Evolutionary conservation across 2,113 vertebrate species (phyloP).

Genomic region (Atherinomorus stipes): DNA sequence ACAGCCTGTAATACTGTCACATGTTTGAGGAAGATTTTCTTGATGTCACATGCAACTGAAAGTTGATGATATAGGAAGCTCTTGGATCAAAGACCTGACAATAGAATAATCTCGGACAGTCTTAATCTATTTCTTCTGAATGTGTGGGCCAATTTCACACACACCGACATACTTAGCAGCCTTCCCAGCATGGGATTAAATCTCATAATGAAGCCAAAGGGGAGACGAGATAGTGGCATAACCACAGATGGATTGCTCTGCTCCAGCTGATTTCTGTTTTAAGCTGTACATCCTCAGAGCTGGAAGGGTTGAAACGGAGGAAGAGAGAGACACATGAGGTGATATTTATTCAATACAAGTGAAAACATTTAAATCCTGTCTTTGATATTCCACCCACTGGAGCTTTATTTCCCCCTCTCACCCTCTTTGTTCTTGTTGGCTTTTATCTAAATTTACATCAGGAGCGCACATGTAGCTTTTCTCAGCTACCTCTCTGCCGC

Average conservation of each 20-base stretch:
- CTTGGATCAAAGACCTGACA: conserved; percentile 66
- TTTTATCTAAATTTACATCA: conserved; percentile 16
- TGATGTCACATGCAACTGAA: conserved; percentile 35
- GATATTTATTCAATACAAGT: conserved; percentile 35
- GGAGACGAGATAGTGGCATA: conserved; percentile 33
- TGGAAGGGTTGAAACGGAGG: conserved; percentile 14
- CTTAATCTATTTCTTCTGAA: conserved; percentile 73
- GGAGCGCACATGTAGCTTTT: background rate
- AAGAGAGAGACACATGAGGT: conserved; percentile 31
- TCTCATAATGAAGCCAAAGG: conserved; percentile 65
- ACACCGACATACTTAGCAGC: conserved; percentile 39
- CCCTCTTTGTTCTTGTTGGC: background rate
- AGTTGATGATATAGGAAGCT: conserved; percentile 55
- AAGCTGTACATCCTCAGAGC: conserved; percentile 23
- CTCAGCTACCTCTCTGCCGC: background rate
- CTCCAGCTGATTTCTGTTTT: conserved; percentile 14
- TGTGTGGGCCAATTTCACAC: conserved; percentile 66
- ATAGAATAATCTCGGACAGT: conserved; percentile 62
- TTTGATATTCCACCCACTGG: conserved; percentile 74
- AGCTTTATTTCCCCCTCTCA: conserved; percentile 20
- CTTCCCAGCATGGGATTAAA: conserved; percentile 59
- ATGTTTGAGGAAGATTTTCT: conserved; percentile 10
- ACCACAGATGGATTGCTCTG: conserved; percentile 30
- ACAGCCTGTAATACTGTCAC: conserved; percentile 26
- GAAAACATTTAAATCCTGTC: conserved; percentile 69